Evolutionary conservation across 2,113 vertebrate species (phyloP), one percentile per base, ranked within the genome.

Genomic region (Tenebrosternarchus preto): DNA sequence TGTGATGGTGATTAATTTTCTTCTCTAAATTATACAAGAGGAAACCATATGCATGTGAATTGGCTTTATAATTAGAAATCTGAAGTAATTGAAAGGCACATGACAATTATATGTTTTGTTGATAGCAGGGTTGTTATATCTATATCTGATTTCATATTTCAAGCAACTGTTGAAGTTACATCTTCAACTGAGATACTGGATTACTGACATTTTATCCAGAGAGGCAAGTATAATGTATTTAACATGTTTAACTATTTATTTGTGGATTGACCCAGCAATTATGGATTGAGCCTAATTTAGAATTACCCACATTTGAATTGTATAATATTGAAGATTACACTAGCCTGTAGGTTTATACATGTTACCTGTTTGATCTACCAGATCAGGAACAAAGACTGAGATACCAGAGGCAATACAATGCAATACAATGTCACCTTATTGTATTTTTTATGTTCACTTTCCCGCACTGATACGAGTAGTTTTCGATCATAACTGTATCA

Each of bases 31-130:
- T 81, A 81, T 31, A 76, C 43, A 25, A 81, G 25, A 81, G 57
- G 43, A 53, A 67, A 59, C 68, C 27, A 64, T 74, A 69, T 29
- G 78, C 56, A 20, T 56, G 69, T 73, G 57, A 56, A 80, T 59
- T 20, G 12, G 66, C 69, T 76, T 66, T 61, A 81, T 81, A 81
- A 76, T 76, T 81, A 81, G 53, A 76, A 76, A 81, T 81, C 80
- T 81, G 29, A 55, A 57, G 69, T 81, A 81, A 76, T 70, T 70
- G 56, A 63, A 81, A 57, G 80, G 64, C 59, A 46, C 74, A 70
- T 61, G 53, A 55, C 80, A 76, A 81, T 81, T 75, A 81, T 61
- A 76, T 16, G 64, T 76, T 76, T 56, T 76, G 73, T 64, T 43
- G 73, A 69, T 43, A 53, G 64, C 27, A 76, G 80, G 80, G 73